Conservation (phyloP, 2,888 invertebrate genomes). For the Torymus auratus region DNA sequence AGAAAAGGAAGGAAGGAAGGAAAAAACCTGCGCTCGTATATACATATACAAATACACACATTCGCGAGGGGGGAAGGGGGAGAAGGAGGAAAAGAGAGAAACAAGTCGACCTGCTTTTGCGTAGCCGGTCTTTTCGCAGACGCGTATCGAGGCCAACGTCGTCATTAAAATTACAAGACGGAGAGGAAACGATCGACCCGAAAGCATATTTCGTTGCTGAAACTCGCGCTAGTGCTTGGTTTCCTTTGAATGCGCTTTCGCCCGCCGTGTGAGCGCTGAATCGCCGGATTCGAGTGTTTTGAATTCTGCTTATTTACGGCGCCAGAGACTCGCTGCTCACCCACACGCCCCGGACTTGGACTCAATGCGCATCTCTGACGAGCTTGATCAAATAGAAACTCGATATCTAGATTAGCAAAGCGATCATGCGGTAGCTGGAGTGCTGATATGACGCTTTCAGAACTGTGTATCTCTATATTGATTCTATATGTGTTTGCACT, state of each 20-base stretch:
- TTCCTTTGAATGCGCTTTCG: too few relatives aligned
- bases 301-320: conserved; percentile 9
- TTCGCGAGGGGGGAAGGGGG: not conserved
- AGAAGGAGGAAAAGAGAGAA: not conserved
- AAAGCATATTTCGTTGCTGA: conserved; percentile 24
- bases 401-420: too few relatives aligned
- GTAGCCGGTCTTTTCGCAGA: conserved; percentile 5
- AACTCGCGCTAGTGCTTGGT: not conserved
- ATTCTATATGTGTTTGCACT: too few relatives aligned
- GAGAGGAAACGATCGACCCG: conserved; percentile 35
- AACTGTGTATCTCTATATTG: too few relatives aligned
- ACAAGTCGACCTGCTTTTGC: conserved; percentile 40
- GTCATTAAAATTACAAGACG: conserved; percentile 52
- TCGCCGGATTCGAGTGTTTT: conserved; percentile 4
- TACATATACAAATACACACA: not conserved
- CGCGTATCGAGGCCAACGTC: conserved; percentile 44
- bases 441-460: too few relatives aligned
- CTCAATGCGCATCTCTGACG: not conserved
- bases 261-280: not conserved
- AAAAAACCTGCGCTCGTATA: not conserved
- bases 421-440: too few relatives aligned
- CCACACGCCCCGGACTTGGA: not conserved
- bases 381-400: too few relatives aligned
- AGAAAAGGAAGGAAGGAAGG: not conserved
- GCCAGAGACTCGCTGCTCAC: too few relatives aligned